Conservation (phyloP, 2,888 invertebrate genomes). For the Diaphora mendica region DNA sequence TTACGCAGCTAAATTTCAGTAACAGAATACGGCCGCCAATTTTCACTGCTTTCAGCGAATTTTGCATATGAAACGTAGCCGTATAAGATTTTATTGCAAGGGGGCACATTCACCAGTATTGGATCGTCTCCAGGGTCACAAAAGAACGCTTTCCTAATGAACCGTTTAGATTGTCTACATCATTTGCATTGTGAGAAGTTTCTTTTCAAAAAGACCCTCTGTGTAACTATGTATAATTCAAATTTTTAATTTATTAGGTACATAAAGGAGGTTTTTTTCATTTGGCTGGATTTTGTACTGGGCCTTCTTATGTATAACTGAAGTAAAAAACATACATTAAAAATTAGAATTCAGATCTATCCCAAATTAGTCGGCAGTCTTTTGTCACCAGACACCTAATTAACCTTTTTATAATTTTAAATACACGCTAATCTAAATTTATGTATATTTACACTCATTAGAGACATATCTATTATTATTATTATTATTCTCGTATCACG, state of each 20-base stretch:
- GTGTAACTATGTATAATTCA: neutral
- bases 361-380: too few species aligned
- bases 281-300: neutral
- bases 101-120: slow-evolving; percentile 60
- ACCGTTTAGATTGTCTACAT: slow-evolving; percentile 32
- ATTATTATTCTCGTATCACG: too few species aligned
- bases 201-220: slow-evolving; percentile 24
- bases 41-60: slow-evolving; percentile 59
- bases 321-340: too few species aligned
- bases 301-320: too few species aligned
- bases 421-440: too few species aligned
- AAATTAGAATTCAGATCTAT: too few species aligned
- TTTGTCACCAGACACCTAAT: too few species aligned
- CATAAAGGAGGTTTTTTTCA: neutral
- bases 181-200: slow-evolving; percentile 40
- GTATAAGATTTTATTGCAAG: slow-evolving; percentile 76
- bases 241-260: neutral
- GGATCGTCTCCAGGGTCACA: slow-evolving; percentile 47
- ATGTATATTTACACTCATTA: too few species aligned
- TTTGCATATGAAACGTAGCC: slow-evolving; percentile 78
- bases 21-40: slow-evolving; percentile 58
- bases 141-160: slow-evolving; percentile 45
- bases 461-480: too few species aligned
- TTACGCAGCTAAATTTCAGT: too few species aligned
- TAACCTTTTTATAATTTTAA: too few species aligned